Conservation (phyloP, 1,140 invertebrate genomes). For the Odontomachus brunneus region DNA sequence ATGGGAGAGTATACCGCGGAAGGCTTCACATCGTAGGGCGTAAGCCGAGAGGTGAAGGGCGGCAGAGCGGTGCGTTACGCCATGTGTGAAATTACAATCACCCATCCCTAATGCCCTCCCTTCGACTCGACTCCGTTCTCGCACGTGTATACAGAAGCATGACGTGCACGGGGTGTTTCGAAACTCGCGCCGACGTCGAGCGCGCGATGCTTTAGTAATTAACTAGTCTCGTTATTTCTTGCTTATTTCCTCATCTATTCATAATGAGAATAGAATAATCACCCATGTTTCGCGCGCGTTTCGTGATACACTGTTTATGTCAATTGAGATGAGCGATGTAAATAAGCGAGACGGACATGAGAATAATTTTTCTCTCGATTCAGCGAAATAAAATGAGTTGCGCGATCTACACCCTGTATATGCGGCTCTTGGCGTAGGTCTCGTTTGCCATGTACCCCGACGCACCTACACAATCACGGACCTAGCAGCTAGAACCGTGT, state of each 20-base stretch:
- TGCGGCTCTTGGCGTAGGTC: background rate
- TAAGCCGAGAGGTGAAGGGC: conserved; percentile 36
- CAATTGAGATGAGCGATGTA: too few relatives aligned
- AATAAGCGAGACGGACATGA: too few relatives aligned
- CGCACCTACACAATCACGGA: background rate
- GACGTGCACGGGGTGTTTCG: background rate
- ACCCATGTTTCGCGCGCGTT: background rate
- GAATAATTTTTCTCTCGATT: too few relatives aligned
- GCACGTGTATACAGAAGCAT: background rate
- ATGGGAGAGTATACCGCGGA: conserved; percentile 32
- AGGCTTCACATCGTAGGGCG: conserved; percentile 25
- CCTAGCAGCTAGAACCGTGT: conserved; percentile 15
- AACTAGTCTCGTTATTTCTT: background rate
- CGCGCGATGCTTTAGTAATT: background rate
- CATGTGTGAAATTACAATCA: conserved; percentile 82
- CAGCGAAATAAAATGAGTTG: background rate
- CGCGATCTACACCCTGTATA: background rate
- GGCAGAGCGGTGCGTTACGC: conserved; percentile 67
- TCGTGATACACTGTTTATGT: too few relatives aligned
- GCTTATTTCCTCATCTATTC: background rate
- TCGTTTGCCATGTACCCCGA: background rate
- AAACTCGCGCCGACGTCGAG: background rate
- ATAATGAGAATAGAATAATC: background rate
- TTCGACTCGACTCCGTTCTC: conserved; percentile 61
- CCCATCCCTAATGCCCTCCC: conserved; percentile 75